These are phyloP conservation scores for Larimichthys polyactis DNA, from an alignment of 2,113 vertebrate species.

Conservation along the genomic window DNA sequence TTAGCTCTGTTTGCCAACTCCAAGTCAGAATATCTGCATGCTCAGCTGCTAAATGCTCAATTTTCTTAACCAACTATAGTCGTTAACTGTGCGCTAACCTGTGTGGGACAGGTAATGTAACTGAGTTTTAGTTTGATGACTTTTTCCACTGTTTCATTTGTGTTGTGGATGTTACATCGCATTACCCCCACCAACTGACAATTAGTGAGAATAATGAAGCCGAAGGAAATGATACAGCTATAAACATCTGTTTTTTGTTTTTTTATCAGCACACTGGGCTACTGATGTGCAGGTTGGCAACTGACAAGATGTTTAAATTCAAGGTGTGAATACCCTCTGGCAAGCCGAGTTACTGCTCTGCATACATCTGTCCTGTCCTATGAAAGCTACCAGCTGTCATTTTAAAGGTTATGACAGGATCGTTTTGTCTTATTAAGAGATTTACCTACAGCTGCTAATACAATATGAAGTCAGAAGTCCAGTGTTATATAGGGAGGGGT, in stretches of 20 bases:
- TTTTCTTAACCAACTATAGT: too few relatives aligned
- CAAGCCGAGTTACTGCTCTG: background rate
- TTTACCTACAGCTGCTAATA: background rate
- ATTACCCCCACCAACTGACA: too few relatives aligned
- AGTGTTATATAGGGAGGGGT: too few relatives aligned
- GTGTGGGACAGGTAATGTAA: background rate
- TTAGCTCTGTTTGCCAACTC: too few relatives aligned
- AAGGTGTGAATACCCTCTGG: background rate
- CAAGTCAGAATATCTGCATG: too few relatives aligned
- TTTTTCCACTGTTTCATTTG: too few relatives aligned
- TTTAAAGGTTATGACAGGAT: background rate
- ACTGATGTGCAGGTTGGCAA: background rate
- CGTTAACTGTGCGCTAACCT: too few relatives aligned
- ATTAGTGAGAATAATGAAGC: background rate
- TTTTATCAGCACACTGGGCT: background rate
- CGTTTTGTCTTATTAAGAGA: background rate
- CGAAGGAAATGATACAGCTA: background rate
- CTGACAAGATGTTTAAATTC: background rate
- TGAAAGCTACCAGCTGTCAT: conserved; percentile 3
- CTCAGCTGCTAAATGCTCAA: too few relatives aligned
- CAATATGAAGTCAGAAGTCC: too few relatives aligned
- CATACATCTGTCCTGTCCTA: background rate
- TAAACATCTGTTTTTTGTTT: background rate
- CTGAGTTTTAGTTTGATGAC: too few relatives aligned
- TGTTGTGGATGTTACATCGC: too few relatives aligned